Base-by-base conservation (phyloP, 2,113 vertebrate species). In the Eidolon helvum region DNA sequence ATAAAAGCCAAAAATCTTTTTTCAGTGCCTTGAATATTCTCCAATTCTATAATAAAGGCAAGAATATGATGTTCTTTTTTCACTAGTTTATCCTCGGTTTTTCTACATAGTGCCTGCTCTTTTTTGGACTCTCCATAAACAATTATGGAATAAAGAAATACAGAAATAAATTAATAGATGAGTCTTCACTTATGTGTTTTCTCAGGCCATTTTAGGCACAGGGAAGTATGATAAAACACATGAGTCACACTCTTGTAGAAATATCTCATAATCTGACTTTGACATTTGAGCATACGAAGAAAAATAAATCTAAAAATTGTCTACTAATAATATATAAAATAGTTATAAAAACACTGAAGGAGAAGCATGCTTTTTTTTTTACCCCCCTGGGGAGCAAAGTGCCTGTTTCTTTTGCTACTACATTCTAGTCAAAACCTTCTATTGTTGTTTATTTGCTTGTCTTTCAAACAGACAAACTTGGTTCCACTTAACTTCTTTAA, bases 1-100 rank as follows among this genome's bases (percentile, higher is more conserved):
- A 2, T 65, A 90, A 89, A 61, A 83, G 26, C 14, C 33, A 87
- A 89, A 89, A 87, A 71, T 71, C 30, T 75, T 68, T 66, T 92
- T 66, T 80, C 10, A 18, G 7, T 33, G 59, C 5, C 50, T 79
- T 26, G 11, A 40, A 33, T 87, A 48, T 57, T 45, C 7, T 93
- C 22, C 22, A 55, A 40, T 59, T 88, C 22, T 69, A 1, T 19
- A 87, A 21, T 28, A 65, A 80, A n/a, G 15, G 1, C 6, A 35
- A 2, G 14, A 7, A 8, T 55, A 0, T 19, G 35, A 4, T 2
- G 43, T 38, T 50, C 19, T 74, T 75, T 35, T 7, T 3, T 78
- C 18, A 53, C 26, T 10, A 35, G 12, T 65, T 72, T 43, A 88
- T 38, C 8, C 15, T 2, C 4, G 24, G 1, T 66, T 3, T 24